phyloP scores from a whole-genome alignment of 1,140 invertebrate genomes.

The Kradibia gibbosae region DNA sequence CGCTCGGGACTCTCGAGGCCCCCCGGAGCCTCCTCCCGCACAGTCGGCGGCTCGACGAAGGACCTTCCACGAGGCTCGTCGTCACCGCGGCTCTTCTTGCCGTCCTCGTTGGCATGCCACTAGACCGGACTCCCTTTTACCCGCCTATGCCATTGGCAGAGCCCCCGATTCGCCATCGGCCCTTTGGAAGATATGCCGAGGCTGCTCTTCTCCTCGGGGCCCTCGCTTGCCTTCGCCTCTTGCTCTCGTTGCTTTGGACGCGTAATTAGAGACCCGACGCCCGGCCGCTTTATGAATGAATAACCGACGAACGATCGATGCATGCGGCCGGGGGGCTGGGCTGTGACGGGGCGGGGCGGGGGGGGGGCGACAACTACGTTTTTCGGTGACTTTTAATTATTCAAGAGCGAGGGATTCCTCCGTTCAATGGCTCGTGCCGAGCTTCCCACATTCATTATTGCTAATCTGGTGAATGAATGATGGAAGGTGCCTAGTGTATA shows the following conservation, averaged over 20 bases:
- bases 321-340: too few relatives aligned
- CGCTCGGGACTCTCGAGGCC: neutral
- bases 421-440: neutral
- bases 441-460: neutral
- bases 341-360: too few relatives aligned
- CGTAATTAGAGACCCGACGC: constrained; percentile 1
- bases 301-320: neutral
- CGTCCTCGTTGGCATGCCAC: neutral
- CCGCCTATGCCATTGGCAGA: neutral
- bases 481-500: neutral
- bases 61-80: neutral
- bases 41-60: neutral
- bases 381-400: neutral
- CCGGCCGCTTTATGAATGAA: neutral
- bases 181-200: too few relatives aligned
- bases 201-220: too few relatives aligned
- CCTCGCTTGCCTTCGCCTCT: neutral
- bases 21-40: neutral
- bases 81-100: neutral
- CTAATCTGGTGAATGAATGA: neutral
- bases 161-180: neutral
- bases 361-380: neutral
- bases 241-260: neutral
- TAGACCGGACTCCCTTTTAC: neutral
- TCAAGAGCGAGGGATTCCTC: neutral